phyloP scores from a whole-genome alignment of 2,113 vertebrate genomes.

The Hippocampus guttulatus region DNA sequence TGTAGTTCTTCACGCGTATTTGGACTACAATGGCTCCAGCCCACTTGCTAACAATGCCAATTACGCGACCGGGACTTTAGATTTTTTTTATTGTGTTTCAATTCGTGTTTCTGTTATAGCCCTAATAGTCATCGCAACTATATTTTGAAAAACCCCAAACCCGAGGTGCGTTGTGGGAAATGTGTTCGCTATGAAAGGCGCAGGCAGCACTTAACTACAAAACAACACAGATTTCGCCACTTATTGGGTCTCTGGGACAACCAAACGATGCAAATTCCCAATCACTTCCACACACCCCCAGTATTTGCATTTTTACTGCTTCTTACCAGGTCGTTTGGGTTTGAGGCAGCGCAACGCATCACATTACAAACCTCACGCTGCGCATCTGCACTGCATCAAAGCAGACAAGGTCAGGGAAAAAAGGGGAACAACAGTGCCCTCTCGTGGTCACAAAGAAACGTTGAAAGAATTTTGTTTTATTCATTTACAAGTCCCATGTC shows the following conservation, averaged over 20 bases:
- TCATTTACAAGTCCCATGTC: neutral
- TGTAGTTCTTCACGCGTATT: conserved; percentile 43
- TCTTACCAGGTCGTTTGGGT: neutral
- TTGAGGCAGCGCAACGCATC: conserved; percentile 14
- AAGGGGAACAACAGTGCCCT: conserved; percentile 28
- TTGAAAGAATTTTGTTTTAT: neutral
- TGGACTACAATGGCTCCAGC: neutral
- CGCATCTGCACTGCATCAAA: conserved; percentile 21
- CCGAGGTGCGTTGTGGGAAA: conserved; percentile 22
- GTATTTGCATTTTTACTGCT: neutral
- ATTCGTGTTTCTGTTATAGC: neutral
- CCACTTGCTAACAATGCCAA: neutral
- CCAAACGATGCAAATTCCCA: neutral
- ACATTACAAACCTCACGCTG: neutral
- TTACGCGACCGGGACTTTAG: neutral
- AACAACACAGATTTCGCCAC: neutral
- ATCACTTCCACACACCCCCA: neutral
- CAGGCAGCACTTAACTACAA: neutral
- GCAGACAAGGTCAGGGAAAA: conserved; percentile 7
- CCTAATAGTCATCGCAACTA: too few species aligned
- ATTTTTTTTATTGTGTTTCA: neutral
- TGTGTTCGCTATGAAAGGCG: conserved; percentile 22
- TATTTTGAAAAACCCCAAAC: neutral
- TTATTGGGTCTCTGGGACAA: neutral
- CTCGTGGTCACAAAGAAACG: conserved; percentile 14